A percentile compares a stretch with the other conserved stretches of the same genome.
phyloP scores from a whole-genome alignment of 1,140 invertebrate genomes.

The Sipha flava region DNA sequence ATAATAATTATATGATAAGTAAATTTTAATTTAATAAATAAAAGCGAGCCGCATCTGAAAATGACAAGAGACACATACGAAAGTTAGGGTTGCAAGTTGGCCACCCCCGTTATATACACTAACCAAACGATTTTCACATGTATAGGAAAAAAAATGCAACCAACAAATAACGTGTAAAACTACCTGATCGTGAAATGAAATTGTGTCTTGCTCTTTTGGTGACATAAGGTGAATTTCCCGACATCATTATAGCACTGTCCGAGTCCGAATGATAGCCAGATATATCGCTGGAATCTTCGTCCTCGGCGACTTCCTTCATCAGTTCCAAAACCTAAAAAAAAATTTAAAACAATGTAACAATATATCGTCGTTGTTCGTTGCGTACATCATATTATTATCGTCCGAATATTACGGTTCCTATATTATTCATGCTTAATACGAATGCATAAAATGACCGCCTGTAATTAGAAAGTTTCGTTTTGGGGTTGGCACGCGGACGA shows the following conservation, averaged over 20 bases:
- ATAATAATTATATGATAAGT: no score
- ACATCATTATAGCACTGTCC: constrained; percentile 60
- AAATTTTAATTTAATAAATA: no score
- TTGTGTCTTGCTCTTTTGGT: constrained; percentile 47
- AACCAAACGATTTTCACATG: no score
- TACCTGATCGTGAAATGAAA: constrained; percentile 49
- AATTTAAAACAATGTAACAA: no score
- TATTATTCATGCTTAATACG: neutral
- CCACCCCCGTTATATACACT: no score
- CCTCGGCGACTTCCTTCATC: constrained; percentile 53
- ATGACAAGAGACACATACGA: no score
- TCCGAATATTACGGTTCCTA: neutral
- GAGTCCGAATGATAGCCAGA: constrained; percentile 73
- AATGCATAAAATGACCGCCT: neutral
- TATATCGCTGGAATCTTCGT: constrained; percentile 49
- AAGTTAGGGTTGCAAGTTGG: no score
- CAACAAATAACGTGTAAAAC: no score
- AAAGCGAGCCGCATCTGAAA: no score
- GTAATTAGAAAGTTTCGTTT: constrained; percentile 2
- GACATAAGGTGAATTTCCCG: constrained; percentile 50
- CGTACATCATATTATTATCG: no score
- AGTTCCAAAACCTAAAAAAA: constrained; percentile 55
- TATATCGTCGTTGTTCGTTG: no score
- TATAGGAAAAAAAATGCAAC: no score
- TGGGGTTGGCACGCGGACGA: neutral